Base-by-base conservation (phyloP, 2,113 vertebrate species). In the Tauraco erythrolophus region DNA sequence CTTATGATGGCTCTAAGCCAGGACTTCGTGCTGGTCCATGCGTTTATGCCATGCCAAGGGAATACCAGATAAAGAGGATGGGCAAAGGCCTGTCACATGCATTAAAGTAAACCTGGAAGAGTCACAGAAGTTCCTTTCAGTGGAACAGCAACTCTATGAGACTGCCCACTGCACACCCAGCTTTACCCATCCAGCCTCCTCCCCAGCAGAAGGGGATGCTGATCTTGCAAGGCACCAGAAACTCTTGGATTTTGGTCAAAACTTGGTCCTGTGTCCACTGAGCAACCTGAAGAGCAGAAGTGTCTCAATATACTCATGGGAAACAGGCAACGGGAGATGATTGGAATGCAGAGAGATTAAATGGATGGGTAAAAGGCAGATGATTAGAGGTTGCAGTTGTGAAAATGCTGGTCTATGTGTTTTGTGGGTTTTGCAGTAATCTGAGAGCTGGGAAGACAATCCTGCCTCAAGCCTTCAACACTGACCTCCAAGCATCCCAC, bases 361-460 rank as follows among this genome's bases (percentile, higher is more conserved):
- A 53, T 2, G 23, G 35, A 4, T 8, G 22, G 0, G 0, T 46
- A 43, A 82, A 78, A 72, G 7, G 3, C 45, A 65, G 24, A 22
- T 19, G 41, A 35, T 3, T 23, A 35, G 82, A 88, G 39, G 24
- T 61, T 30, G 14, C 0, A 0, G 2, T 31, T 46, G 57, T 64
- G 60, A 53, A 88, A 79, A 66, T 30, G 35, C 8, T 14, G 11
- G 5, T 37, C n/a, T 9, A 1, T 50, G 10, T 48, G 80, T 53
- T 64, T 39, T 17, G 19, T 18, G 31, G 14, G 6, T 43, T 18
- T 66, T 37, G 23, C 19, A 60, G 23, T 48, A 48, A 60, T 21
- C 22, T 61, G 45, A 23, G 37, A 87, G 14, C 25, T 68, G 35
- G 39, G 28, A 50, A 57, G 19, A 61, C 33, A 54, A 21, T 11